Conservation (phyloP, 2,888 invertebrate species). For the Dastarcus helophoroides region DNA sequence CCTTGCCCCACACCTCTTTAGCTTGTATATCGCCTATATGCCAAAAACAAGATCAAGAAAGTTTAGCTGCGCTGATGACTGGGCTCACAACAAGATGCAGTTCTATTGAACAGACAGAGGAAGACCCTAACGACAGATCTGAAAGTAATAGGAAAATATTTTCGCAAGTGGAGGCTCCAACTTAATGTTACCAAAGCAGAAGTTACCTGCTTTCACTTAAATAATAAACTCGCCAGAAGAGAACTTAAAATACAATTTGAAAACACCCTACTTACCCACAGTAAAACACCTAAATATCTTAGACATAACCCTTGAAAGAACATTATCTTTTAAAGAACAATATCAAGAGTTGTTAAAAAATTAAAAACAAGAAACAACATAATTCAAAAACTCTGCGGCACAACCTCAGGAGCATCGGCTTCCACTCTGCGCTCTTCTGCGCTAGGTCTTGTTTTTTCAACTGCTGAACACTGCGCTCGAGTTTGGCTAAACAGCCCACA, state of each 20-base stretch:
- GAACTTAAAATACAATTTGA: slow-evolving; percentile 5
- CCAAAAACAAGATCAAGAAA: slow-evolving; percentile 11
- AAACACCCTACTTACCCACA: slow-evolving; percentile 10
- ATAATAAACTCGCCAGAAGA: slow-evolving; percentile 5
- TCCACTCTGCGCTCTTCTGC: slow-evolving; percentile 8
- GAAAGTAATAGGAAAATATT: slow-evolving; percentile 6
- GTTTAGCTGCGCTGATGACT: slow-evolving; percentile 11
- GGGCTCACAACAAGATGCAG: slow-evolving; percentile 9
- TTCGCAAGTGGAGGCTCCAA: slow-evolving; percentile 10
- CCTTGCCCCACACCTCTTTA: slow-evolving; percentile 10
- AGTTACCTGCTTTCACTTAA: slow-evolving; percentile 2
- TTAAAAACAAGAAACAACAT: slow-evolving; percentile 12
- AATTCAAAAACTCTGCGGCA: slow-evolving; percentile 12
- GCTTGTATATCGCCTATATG: slow-evolving; percentile 12
- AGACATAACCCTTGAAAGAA: slow-evolving; percentile 14
- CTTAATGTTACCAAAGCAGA: slow-evolving; percentile 7
- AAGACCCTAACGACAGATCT: slow-evolving; percentile 5
- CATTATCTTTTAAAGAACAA: slow-evolving; percentile 13
- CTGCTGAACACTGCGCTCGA: slow-evolving; percentile 6
- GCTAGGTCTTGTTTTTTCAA: slow-evolving; percentile 8
- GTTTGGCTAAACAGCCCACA: too few relatives aligned
- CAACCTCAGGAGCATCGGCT: slow-evolving; percentile 11
- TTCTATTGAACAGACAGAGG: slow-evolving; percentile 7
- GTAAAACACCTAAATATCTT: slow-evolving; percentile 13
- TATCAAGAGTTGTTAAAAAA: slow-evolving; percentile 13